Percentiles rank a stretch among this genome's conserved stretches.
Conservation (phyloP, 1,140 invertebrate genomes). For the Helicoverpa zea region DNA sequence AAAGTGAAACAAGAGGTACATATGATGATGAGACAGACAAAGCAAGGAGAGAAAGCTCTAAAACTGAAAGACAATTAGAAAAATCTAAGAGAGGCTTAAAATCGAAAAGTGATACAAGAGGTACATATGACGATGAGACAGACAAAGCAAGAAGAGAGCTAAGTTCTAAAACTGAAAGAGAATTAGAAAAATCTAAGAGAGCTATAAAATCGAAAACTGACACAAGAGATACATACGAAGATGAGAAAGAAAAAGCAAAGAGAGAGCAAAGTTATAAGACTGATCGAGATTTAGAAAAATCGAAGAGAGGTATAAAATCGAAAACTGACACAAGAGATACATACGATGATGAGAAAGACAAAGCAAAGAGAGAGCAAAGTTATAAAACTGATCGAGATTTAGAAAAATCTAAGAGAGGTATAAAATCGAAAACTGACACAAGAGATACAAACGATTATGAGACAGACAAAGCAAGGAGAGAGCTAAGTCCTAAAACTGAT, state of each 20-base stretch:
- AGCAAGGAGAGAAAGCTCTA: neutral
- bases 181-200: slow-evolving; percentile 16
- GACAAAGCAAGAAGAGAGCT: neutral
- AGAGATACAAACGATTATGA: neutral
- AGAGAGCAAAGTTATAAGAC: neutral
- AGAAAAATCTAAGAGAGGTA: too few species aligned
- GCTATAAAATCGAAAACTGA: neutral
- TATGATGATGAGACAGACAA: neutral
- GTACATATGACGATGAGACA: neutral
- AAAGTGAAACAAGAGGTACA: neutral
- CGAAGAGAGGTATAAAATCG: neutral
- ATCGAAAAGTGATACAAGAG: neutral
- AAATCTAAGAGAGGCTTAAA: neutral
- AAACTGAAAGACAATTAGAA: slow-evolving; percentile 39
- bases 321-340: neutral
- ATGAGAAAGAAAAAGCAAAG: neutral
- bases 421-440: neutral
- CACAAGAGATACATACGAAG: neutral
- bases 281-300: neutral
- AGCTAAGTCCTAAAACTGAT: neutral
- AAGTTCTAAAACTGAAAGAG: slow-evolving; percentile 19
- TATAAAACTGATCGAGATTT: too few species aligned
- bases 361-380: too few species aligned
- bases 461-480: neutral
- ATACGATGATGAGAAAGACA: neutral